Conservation (phyloP, 2,113 vertebrate genomes). For the Phocoena sinus region DNA sequence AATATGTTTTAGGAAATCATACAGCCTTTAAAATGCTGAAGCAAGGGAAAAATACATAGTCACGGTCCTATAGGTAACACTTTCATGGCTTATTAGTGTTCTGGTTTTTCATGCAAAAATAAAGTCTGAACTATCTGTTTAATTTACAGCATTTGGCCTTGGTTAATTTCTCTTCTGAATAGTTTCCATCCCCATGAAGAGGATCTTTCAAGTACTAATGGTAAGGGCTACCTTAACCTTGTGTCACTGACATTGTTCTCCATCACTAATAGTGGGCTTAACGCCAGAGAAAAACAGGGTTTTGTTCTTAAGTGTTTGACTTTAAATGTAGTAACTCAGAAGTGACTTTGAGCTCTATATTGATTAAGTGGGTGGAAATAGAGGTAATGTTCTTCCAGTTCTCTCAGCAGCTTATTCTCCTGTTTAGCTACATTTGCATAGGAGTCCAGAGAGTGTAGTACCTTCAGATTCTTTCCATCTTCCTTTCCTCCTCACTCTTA, state of each 20-base stretch:
- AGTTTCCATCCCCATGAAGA: slow-evolving; percentile 95
- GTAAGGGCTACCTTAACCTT: slow-evolving; percentile 77
- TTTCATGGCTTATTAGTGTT: slow-evolving; percentile 18
- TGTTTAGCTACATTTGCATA: neutral
- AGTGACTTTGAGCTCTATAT: neutral
- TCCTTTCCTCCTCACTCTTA: neutral
- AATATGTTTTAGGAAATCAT: slow-evolving; percentile 20
- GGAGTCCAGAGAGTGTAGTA: neutral
- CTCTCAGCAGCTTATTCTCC: neutral
- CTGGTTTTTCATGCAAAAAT: neutral
- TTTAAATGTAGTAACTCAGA: neutral
- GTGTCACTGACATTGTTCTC: neutral
- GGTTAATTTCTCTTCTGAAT: slow-evolving; percentile 97
- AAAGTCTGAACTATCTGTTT: slow-evolving; percentile 55
- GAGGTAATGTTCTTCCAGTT: neutral
- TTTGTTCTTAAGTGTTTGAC: neutral
- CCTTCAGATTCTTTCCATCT: neutral
- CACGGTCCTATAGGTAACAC: neutral
- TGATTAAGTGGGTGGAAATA: neutral
- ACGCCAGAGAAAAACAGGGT: neutral
- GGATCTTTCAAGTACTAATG: slow-evolving; percentile 87
- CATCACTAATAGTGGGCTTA: neutral
- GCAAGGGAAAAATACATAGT: neutral
- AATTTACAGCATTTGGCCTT: slow-evolving; percentile 93
- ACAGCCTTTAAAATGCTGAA: neutral